These are phyloP conservation scores for Eugnorisma glareosa DNA, from an alignment of 2,888 invertebrate genomes.

Conservation along the genomic window DNA sequence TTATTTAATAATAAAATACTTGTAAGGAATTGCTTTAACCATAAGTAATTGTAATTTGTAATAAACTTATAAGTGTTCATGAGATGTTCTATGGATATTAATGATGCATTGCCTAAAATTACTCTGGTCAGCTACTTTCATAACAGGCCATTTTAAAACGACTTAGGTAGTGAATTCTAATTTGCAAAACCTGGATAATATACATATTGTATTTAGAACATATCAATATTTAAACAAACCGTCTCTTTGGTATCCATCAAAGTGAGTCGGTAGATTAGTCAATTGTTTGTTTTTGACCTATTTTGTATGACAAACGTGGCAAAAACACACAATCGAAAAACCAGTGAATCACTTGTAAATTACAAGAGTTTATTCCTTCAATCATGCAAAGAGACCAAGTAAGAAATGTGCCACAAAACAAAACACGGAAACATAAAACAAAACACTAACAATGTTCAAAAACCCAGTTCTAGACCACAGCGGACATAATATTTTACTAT, in stretches of 20 bases:
- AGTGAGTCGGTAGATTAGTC: background rate
- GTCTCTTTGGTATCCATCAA: no score
- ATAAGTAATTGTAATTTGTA: no score
- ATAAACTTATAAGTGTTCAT: background rate
- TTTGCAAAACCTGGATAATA: background rate
- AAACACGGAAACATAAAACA: conserved; percentile 46
- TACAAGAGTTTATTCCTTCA: background rate
- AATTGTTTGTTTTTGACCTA: background rate
- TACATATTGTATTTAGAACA: background rate
- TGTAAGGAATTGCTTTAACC: background rate
- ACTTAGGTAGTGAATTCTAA: background rate
- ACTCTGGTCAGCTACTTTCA: no score
- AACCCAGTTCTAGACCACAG: conserved; percentile 36
- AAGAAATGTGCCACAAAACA: background rate
- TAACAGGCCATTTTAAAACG: background rate
- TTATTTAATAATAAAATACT: background rate
- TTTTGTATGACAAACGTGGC: no score
- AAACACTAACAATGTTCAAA: conserved; percentile 35
- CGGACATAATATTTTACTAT: conserved; percentile 63
- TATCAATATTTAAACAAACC: background rate
- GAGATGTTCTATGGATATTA: background rate
- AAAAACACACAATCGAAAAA: background rate
- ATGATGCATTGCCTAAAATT: background rate
- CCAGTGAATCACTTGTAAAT: no score
- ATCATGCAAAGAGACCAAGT: background rate